These are phyloP conservation scores for Eristalinus sepulchralis DNA, from an alignment of 2,888 invertebrate genomes.

Conservation along the genomic window DNA sequence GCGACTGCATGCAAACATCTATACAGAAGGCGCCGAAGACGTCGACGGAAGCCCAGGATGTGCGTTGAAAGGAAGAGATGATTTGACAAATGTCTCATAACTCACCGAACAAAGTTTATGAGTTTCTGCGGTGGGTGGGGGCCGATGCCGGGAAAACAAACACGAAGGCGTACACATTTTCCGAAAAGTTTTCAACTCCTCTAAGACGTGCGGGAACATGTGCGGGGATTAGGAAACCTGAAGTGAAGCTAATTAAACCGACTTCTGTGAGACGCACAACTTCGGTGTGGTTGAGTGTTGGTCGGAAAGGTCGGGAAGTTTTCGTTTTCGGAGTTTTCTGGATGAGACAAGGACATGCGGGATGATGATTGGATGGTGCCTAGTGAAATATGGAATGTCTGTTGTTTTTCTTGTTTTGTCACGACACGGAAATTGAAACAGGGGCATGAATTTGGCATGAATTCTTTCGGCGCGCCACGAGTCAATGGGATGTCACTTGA, in stretches of 20 bases:
- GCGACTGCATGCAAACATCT: not conserved
- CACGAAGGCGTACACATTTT: not conserved
- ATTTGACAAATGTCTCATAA: constrained; percentile 19
- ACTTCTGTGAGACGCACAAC: not conserved
- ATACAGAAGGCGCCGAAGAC: not conserved
- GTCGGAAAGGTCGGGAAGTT: not conserved
- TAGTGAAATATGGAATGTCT: too few relatives aligned
- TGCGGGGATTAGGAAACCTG: not conserved
- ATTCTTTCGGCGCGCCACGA: too few relatives aligned
- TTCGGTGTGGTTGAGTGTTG: not conserved
- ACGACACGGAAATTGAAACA: too few relatives aligned
- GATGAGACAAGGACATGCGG: not conserved
- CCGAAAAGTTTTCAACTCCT: not conserved
- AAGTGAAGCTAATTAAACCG: not conserved
- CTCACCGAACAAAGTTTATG: constrained; percentile 18
- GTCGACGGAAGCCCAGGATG: not conserved
- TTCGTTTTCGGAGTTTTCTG: not conserved
- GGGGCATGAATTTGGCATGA: too few relatives aligned
- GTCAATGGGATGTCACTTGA: too few relatives aligned
- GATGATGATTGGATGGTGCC: too few relatives aligned
- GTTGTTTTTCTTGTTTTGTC: too few relatives aligned
- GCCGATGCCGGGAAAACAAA: not conserved
- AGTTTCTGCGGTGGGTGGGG: not conserved
- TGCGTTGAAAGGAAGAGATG: constrained; percentile 12
- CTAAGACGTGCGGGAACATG: not conserved